Conservation (phyloP, 2,113 vertebrate species). For the Barbus barbus region DNA sequence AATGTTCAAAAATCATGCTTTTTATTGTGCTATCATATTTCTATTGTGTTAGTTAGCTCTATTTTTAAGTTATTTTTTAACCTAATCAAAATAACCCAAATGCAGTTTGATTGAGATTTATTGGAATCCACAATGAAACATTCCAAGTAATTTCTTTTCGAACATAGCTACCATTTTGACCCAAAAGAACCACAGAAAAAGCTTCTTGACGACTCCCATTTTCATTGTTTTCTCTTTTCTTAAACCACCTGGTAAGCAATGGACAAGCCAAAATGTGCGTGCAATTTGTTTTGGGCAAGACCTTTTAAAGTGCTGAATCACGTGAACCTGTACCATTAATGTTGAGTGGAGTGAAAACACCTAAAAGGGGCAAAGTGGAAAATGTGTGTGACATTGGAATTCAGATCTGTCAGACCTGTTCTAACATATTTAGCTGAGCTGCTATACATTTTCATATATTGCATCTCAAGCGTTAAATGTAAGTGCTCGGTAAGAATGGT, state of each 20-base stretch:
- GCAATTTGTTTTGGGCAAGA: conserved; percentile 41
- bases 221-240: conserved; percentile 19
- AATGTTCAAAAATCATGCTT: too few relatives aligned
- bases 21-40: too few relatives aligned
- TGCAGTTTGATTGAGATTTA: too few relatives aligned
- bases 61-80: too few relatives aligned
- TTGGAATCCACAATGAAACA: too few relatives aligned
- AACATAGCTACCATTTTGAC: conserved; percentile 62
- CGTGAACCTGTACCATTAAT: conserved; percentile 25
- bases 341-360: conserved; percentile 40
- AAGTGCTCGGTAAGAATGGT: too few relatives aligned
- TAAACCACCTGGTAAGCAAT: conserved; percentile 61
- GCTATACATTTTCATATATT: too few relatives aligned
- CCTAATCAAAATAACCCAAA: too few relatives aligned
- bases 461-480: too few relatives aligned
- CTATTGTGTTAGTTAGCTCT: too few relatives aligned
- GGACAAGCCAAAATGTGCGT: conserved; percentile 31
- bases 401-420: conserved; percentile 8
- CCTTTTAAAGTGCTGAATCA: conserved; percentile 9
- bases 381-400: conserved; percentile 39
- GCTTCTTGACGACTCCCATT: background rate
- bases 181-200: conserved; percentile 55
- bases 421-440: too few relatives aligned
- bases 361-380: conserved; percentile 27
- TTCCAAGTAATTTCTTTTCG: too few relatives aligned